These are phyloP conservation scores for Vanacampus margaritifer DNA, from an alignment of 2,113 vertebrate genomes.

Conservation along the genomic window DNA sequence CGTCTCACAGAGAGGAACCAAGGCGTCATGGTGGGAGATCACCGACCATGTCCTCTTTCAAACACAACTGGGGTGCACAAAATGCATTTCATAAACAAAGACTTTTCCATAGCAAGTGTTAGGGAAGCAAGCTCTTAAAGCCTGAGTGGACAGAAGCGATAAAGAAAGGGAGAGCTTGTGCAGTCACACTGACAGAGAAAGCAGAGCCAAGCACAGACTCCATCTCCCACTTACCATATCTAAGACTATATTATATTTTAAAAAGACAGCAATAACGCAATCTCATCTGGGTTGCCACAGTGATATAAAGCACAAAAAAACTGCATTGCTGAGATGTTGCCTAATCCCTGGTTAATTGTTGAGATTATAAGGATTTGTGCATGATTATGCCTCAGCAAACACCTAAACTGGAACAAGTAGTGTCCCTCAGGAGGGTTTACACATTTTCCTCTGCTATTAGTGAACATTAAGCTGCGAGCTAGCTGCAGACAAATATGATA, in stretches of 20 bases:
- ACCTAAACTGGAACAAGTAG: slow-evolving; percentile 49
- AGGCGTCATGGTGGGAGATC: slow-evolving; percentile 33
- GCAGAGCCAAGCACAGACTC: neutral
- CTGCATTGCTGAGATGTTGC: slow-evolving; percentile 25
- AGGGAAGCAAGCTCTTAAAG: slow-evolving; percentile 34
- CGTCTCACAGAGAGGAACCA: slow-evolving; percentile 42
- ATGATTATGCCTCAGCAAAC: slow-evolving; percentile 57
- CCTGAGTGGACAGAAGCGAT: slow-evolving; percentile 18
- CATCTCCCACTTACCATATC: neutral
- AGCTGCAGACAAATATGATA: slow-evolving; percentile 53
- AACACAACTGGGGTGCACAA: slow-evolving; percentile 25
- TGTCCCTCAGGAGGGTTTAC: slow-evolving; percentile 52
- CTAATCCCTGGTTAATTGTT: slow-evolving; percentile 58
- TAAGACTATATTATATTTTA: slow-evolving; percentile 13
- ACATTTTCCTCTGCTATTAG: slow-evolving; percentile 44
- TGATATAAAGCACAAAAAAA: neutral
- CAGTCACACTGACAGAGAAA: slow-evolving; percentile 18
- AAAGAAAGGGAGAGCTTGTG: slow-evolving; percentile 17
- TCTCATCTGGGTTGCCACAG: slow-evolving; percentile 19
- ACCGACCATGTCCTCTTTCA: slow-evolving; percentile 40
- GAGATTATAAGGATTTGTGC: slow-evolving; percentile 57
- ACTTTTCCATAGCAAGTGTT: slow-evolving; percentile 22
- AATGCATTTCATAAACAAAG: slow-evolving; percentile 22
- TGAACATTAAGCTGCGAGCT: slow-evolving; percentile 45
- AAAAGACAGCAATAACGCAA: slow-evolving; percentile 20